Base-by-base conservation (phyloP, 2,797 vertebrate species). In the Pagetopsis macropterus region DNA sequence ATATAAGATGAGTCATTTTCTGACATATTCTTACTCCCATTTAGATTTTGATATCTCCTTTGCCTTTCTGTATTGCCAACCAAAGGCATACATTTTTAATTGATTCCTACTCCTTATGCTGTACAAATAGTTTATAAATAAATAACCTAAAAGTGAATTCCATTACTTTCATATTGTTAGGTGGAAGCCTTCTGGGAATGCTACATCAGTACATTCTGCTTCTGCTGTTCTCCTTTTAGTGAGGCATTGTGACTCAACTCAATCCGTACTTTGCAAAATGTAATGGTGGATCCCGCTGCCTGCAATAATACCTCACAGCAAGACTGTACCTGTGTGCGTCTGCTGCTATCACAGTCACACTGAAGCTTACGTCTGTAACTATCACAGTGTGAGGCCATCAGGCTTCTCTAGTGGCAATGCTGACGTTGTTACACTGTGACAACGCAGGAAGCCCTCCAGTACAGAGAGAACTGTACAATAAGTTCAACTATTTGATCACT, bases 271-370 rank as follows among this genome's bases (percentile, higher is more conserved):
- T 15, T 17, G 19, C 37, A 60, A 27, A 43, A 52, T 0, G 19
- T 50, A 66, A 10, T 7, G n/a, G 46, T 59, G 3, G 46, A 79
- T 62, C 16, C 72, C 0, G 1, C 19, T 71, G 65, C 65, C 68
- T 56, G 46, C 14, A 59, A 48, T 54, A 40, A 54, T 23, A 49
- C 48, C 61, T 63, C 68, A 68, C 65, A 70, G 43, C 44, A 48
- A 8, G 57, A 33, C 41, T 51, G 65, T 50, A 79, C 66, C 63
- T 56, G 60, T 77, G 51, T 69, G 41, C 65, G 45, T 71, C 70
- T 52, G n/a, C 59, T 56, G 51, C 40, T 50, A 63, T 82, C 61
- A 49, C 54, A 65, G 16, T 58, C 23, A 45, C 50, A 61, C 59
- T 41, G 12, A 65, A 54, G 44, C 19, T 72, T 66, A 57, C n/a